Evolutionary conservation across 2,888 invertebrate genomes (phyloP).

Genomic region (Enchytraeus crypticus): DNA sequence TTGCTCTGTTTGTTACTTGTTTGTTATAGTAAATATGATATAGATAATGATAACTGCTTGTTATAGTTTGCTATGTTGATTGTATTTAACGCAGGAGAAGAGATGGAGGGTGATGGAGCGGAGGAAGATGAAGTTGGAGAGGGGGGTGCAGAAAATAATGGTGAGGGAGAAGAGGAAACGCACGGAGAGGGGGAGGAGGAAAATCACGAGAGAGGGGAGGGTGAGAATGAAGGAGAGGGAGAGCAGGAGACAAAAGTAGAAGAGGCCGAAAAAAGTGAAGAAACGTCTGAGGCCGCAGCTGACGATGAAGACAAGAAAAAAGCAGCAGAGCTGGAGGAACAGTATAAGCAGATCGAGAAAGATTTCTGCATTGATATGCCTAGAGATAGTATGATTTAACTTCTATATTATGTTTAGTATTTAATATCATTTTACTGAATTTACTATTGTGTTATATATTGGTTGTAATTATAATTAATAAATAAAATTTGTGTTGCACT

Average conservation of each 20-base stretch:
- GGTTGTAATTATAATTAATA: no score
- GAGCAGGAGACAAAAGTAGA: neutral
- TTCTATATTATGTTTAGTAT: neutral
- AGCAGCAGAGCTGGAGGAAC: neutral
- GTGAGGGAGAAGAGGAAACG: neutral
- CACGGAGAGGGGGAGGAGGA: neutral
- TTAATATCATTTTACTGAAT: no score
- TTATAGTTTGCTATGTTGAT: neutral
- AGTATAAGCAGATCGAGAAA: neutral
- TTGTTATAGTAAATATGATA: no score
- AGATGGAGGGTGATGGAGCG: conserved; percentile 2
- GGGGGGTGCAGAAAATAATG: neutral
- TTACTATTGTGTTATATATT: no score
- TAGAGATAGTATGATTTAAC: neutral
- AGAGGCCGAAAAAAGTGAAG: neutral
- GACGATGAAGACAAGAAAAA: neutral
- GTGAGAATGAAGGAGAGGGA: neutral
- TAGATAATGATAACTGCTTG: no score
- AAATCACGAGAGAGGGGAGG: neutral
- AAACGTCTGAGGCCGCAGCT: neutral
- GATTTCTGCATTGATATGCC: conserved; percentile 9
- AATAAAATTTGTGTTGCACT: no score
- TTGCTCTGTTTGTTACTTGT: no score
- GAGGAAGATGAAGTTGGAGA: neutral
- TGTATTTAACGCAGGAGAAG: neutral